Evolutionary conservation across 2,113 vertebrate genomes (phyloP).

Genomic region (Apus apus): DNA sequence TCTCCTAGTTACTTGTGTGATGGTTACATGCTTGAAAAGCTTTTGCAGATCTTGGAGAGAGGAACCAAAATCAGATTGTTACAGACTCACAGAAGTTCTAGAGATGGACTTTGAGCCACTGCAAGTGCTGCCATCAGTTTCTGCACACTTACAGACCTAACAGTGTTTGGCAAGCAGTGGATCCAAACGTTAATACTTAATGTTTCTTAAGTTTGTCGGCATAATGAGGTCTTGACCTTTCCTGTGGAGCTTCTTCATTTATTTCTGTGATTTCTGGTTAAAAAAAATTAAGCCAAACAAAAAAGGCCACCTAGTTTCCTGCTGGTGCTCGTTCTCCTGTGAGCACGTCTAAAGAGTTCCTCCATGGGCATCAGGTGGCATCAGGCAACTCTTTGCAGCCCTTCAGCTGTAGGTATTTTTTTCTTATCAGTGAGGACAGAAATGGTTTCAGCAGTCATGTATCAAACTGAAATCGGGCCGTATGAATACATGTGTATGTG

Average conservation of each 20-base stretch:
- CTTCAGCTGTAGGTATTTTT: not conserved
- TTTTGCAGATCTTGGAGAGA: not conserved
- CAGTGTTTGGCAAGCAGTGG: not conserved
- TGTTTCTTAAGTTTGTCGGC: not conserved
- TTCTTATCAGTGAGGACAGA: not conserved
- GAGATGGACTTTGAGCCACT: not conserved
- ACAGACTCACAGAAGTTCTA: not conserved
- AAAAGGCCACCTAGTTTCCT: not conserved
- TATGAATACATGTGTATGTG: not conserved
- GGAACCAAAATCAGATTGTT: not conserved
- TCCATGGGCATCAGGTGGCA: not conserved
- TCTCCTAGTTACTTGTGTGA: accelerated
- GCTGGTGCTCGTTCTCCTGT: not conserved
- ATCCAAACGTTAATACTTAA: not conserved
- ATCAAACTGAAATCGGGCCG: not conserved
- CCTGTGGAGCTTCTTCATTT: not conserved
- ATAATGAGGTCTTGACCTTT: not conserved
- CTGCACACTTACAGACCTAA: not conserved
- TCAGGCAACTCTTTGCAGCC: not conserved
- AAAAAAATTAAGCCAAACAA: not conserved
- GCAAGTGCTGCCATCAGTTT: not conserved
- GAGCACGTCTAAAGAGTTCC: not conserved
- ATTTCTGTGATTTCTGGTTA: not conserved
- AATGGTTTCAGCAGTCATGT: not conserved
- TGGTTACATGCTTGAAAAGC: not conserved